A percentile compares a stretch with the other conserved stretches of the same genome.
Evolutionary conservation across 2,113 vertebrate genomes (phyloP).

Genomic region (Nannospalax galili): DNA sequence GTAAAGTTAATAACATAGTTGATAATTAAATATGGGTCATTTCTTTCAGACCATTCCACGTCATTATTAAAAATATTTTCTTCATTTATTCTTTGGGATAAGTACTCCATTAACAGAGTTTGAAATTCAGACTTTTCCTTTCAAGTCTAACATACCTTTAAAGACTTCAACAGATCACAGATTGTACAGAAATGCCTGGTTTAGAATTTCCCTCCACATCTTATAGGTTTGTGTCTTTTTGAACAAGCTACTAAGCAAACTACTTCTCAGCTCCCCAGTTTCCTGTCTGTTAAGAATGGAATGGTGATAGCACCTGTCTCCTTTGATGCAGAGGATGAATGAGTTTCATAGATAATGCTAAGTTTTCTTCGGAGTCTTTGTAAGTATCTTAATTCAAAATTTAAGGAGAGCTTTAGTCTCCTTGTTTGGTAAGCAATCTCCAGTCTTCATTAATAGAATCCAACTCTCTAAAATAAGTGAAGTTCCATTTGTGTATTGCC

Average conservation of each 20-base stretch:
- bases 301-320: neutral
- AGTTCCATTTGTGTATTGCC: slow-evolving; percentile 19
- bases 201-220: neutral
- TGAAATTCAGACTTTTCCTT: neutral
- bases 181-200: neutral
- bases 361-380: neutral
- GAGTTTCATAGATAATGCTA: neutral
- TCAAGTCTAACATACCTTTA: slow-evolving; percentile 8
- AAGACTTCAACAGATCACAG: neutral
- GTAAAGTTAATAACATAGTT: no score
- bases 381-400: slow-evolving; percentile 22
- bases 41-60: neutral
- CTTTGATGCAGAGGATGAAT: neutral
- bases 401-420: slow-evolving; percentile 37
- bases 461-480: slow-evolving; percentile 43
- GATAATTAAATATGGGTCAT: neutral
- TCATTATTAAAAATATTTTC: no score
- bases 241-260: neutral
- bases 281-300: neutral
- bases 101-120: neutral
- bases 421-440: slow-evolving; percentile 49
- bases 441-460: slow-evolving; percentile 36
- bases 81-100: neutral
- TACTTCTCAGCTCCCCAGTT: neutral
- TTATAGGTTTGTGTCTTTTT: neutral